Evolutionary conservation across 2,888 invertebrate genomes (phyloP).

Genomic region (Adelognathus sp.): DNA sequence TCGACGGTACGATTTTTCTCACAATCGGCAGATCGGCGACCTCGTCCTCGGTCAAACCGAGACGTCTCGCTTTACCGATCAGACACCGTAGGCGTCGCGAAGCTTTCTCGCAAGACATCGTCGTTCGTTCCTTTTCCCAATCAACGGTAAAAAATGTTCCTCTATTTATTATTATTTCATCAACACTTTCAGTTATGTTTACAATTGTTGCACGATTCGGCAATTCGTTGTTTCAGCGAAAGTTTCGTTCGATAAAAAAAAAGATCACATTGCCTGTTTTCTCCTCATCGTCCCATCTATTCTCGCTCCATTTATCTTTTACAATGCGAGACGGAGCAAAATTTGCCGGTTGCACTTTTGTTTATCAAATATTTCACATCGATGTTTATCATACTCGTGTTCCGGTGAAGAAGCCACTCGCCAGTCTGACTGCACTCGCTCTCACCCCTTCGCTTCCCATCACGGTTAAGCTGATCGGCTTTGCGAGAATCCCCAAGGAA

Average conservation of each 20-base stretch:
- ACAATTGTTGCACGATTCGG: conserved; percentile 4
- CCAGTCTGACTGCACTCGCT: conserved; percentile 8
- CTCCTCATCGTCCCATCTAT: not conserved
- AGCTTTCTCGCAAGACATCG: conserved; percentile 74
- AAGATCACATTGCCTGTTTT: not conserved
- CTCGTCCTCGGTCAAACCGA: conserved; percentile 69
- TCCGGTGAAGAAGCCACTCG: conserved; percentile 1
- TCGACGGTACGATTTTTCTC: conserved; percentile 68
- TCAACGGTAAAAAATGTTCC: not conserved
- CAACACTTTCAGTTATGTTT: not conserved
- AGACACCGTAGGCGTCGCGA: conserved; percentile 70
- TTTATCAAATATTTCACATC: conserved; percentile 4
- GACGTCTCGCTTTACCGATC: conserved; percentile 69
- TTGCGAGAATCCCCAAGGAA: conserved; percentile 32
- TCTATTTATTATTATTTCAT: not conserved
- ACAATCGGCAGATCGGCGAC: conserved; percentile 69
- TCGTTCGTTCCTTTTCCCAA: conserved; percentile 31
- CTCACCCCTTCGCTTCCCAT: conserved; percentile 24
- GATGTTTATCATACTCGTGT: conserved; percentile 52
- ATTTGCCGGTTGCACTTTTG: not conserved
- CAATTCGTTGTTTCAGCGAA: conserved; percentile 25
- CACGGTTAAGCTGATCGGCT: conserved; percentile 29
- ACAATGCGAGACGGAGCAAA: no score
- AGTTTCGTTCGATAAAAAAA: not conserved
- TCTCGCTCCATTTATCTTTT: conserved; percentile 8